A percentile compares a stretch with the other conserved stretches of the same genome.
These are phyloP conservation scores for Bergia puertoricense DNA, from an alignment of 92 coral and sea anemone species.

Conservation along the genomic window DNA sequence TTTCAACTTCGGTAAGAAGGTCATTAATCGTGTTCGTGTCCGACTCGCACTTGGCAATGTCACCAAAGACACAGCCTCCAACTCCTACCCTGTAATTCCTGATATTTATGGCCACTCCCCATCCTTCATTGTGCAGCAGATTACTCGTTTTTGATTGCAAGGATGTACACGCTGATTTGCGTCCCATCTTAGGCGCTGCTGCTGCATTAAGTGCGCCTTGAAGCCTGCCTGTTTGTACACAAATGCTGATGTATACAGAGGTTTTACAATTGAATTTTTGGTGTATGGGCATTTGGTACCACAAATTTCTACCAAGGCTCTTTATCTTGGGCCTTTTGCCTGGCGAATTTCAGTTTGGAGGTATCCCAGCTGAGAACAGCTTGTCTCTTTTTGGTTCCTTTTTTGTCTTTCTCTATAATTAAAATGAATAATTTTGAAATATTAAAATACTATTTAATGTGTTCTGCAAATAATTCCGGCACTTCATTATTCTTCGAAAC, in stretches of 20 bases:
- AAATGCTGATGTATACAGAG: constrained; percentile 26
- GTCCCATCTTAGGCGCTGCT: constrained; percentile 22
- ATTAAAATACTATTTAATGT: too few species aligned
- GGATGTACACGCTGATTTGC: constrained; percentile 12
- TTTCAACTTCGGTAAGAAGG: constrained; percentile 16
- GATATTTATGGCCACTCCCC: constrained; percentile 31
- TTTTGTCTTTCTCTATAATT: constrained; percentile 15
- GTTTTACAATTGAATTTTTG: constrained; percentile 19
- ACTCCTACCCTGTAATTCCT: constrained; percentile 25
- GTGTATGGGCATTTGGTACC: constrained; percentile 23
- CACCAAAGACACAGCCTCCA: constrained; percentile 23
- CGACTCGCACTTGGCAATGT: constrained; percentile 26
- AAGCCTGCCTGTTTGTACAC: constrained; percentile 34
- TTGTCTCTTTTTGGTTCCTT: constrained; percentile 21
- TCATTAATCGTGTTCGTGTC: constrained; percentile 20
- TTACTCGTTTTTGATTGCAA: constrained; percentile 13
- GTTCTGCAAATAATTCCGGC: too few species aligned
- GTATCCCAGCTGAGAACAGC: constrained; percentile 5
- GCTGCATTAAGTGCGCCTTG: constrained; percentile 20
- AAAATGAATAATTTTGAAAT: constrained; percentile 3
- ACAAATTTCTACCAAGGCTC: constrained; percentile 4
- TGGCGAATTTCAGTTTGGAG: constrained; percentile 20
- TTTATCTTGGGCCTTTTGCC: constrained; percentile 7
- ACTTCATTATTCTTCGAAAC: constrained; percentile 6
- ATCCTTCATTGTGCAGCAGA: constrained; percentile 26